Conservation (phyloP, 2,797 vertebrate genomes). For the Borostomias antarcticus region DNA sequence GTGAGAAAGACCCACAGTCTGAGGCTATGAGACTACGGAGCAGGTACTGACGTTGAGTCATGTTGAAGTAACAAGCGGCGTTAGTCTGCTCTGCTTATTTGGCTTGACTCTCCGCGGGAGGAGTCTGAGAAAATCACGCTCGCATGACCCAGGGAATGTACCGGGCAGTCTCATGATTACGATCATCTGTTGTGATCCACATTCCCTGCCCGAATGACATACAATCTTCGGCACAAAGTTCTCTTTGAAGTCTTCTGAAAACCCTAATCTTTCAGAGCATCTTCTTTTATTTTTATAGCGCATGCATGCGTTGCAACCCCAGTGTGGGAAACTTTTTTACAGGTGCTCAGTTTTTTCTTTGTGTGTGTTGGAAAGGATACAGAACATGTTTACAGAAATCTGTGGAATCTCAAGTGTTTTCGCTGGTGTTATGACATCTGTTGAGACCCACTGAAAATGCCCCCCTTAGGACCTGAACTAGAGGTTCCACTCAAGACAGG, state of each 20-base stretch:
- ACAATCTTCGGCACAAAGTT: conserved; percentile 2
- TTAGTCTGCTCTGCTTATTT: neutral
- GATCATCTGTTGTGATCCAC: conserved; percentile 2
- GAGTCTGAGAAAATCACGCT: conserved; percentile 37
- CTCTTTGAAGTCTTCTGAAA: conserved; percentile 47
- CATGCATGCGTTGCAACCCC: neutral
- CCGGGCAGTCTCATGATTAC: conserved; percentile 7
- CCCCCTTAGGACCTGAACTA: conserved; percentile 17
- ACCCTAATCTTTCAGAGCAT: conserved; percentile 23
- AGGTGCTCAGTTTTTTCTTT: neutral
- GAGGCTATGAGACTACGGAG: neutral
- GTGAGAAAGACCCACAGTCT: neutral
- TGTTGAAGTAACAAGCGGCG: neutral
- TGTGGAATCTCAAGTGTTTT: neutral
- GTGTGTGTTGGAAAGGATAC: no score
- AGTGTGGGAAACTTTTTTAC: neutral
- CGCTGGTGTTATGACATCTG: conserved; percentile 29
- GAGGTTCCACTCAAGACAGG: conserved; percentile 11
- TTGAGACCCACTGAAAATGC: conserved; percentile 13
- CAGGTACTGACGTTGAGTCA: neutral
- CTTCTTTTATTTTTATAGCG: conserved; percentile 20
- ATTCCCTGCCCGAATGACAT: conserved; percentile 31
- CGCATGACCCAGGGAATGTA: conserved; percentile 5
- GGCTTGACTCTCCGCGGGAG: neutral
- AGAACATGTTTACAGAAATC: neutral